phyloP scores from a whole-genome alignment of 2,113 vertebrate genomes.

The Candoia aspera region DNA sequence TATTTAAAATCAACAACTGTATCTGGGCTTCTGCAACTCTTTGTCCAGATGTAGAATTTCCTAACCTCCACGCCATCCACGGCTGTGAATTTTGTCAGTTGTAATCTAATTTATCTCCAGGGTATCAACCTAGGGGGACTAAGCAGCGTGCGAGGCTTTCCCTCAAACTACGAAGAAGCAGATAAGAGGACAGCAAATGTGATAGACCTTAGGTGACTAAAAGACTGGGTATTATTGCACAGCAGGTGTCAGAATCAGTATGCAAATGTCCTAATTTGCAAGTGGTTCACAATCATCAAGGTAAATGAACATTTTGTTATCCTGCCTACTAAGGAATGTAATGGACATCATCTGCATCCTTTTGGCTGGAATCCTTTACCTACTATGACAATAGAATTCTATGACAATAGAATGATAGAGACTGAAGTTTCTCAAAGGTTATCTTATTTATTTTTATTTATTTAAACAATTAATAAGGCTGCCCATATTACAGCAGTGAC shows the following conservation, averaged over 20 bases:
- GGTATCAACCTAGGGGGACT: too few relatives aligned
- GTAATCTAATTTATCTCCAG: too few relatives aligned
- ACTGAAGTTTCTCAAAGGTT: background rate
- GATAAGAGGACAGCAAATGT: background rate
- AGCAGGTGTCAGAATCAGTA: background rate
- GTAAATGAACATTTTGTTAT: background rate
- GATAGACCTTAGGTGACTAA: too few relatives aligned
- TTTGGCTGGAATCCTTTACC: background rate
- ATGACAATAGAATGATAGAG: background rate
- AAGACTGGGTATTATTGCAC: background rate
- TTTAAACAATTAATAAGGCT: too few relatives aligned
- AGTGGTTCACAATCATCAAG: background rate
- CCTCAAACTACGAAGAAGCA: background rate
- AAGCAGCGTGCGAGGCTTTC: background rate
- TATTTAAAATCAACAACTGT: background rate
- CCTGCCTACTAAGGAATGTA: background rate
- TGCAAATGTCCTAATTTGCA: background rate
- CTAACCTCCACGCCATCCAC: too few relatives aligned
- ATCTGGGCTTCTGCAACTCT: too few relatives aligned
- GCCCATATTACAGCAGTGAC: too few relatives aligned
- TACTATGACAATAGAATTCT: background rate
- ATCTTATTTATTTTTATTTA: too few relatives aligned
- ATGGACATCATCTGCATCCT: background rate
- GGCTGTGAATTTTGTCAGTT: too few relatives aligned
- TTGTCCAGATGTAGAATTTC: too few relatives aligned